Percentiles rank a stretch among this genome's conserved stretches.
phyloP scores from a whole-genome alignment of 2,797 vertebrate genomes.

The Pantherophis vulpinus region DNA sequence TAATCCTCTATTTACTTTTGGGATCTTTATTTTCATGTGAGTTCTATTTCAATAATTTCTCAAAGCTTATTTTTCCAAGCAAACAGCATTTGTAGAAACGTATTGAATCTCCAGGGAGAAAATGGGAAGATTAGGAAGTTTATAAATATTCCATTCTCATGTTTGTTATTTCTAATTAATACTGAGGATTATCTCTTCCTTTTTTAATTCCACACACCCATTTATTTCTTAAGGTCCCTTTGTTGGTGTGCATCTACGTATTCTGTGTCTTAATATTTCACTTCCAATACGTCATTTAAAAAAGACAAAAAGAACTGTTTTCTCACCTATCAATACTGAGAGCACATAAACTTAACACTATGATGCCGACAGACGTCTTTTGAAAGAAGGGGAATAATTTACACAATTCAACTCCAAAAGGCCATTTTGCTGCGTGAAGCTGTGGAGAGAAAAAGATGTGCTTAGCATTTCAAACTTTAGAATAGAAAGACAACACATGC shows the following conservation, averaged over 20 bases:
- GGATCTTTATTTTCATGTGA: background rate
- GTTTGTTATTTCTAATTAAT: background rate
- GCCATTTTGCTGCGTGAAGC: conserved; percentile 90
- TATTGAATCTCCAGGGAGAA: background rate
- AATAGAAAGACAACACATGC: background rate
- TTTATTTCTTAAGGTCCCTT: background rate
- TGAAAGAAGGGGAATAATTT: conserved; percentile 94
- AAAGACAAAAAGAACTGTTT: background rate
- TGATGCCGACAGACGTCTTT: conserved; percentile 92
- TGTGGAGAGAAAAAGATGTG: conserved; percentile 60
- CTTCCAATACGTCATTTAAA: background rate
- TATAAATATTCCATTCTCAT: background rate
- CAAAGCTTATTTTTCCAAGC: background rate
- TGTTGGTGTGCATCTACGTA: background rate
- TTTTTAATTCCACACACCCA: background rate
- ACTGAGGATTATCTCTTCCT: background rate
- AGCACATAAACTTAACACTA: conserved; percentile 89
- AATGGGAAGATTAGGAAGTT: background rate
- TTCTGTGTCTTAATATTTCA: accelerated
- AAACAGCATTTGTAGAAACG: background rate
- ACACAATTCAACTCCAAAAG: conserved; percentile 86
- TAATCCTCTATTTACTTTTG: background rate
- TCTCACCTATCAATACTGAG: conserved; percentile 91
- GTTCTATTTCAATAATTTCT: background rate
- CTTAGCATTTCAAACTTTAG: background rate